Evolutionary conservation across 2,888 invertebrate genomes (phyloP), one percentile per base, ranked within the genome.

Genomic region (Julus scanicus): DNA sequence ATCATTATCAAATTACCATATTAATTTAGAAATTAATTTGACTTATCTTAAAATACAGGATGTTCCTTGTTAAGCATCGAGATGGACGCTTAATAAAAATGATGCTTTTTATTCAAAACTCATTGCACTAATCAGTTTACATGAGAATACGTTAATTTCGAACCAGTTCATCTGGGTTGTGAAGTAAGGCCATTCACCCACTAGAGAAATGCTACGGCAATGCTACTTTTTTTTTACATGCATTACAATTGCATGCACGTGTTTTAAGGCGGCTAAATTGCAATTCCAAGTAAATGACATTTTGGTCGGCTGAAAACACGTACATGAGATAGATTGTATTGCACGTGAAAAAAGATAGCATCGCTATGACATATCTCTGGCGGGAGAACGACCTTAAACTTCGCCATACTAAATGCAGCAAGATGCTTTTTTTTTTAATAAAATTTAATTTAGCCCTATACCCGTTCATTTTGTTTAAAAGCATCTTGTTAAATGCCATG

Each of bases 381-480:
- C 57, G 15, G 17, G 48, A 48, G 11, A 11, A 11, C 48, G 48
- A 48, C 9, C 6, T 13, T 17, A 0, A 53, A 53, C 17, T 53
- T 53, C 1, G 53, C 53, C 17, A 3, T 13, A 3, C 17, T 4
- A 53, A 53, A 53, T 53, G 6, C 53, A 53, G 53, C 17, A 53
- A 53, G 17, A n/a, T 63, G 6, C 63, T 63, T 17, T n/a, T 11
- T 9, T 53, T 53, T 63, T 17, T 13, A 63, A 63, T 63, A 63
- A 63, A 44, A n/a, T 17, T 63, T 63, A 63, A 63, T 63, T 63
- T 63, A 63, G 63, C 63, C 63, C 63, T n/a, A 63, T 63, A 63
- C 63, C 63, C 63, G n/a, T 63, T 63, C 3, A 15, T 17, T 8
- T 63, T 63, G 2, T 5, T 63, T 53, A 53, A 53, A 63, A n/a